Conservation (phyloP, 2,113 vertebrate species). For the Alosa alosa region DNA sequence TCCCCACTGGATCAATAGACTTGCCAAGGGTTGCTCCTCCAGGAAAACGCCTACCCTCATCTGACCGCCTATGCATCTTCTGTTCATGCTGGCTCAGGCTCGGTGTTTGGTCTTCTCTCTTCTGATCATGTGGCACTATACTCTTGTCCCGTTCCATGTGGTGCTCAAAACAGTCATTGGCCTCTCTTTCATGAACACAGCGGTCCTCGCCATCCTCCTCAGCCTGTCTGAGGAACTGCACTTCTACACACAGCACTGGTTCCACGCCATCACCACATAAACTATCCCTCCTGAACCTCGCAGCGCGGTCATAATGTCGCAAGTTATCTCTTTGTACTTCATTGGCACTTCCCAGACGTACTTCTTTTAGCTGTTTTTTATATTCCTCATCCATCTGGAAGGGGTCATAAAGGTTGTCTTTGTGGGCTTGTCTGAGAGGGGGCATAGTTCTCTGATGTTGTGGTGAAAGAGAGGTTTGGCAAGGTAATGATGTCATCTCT, state of each 20-base stretch:
- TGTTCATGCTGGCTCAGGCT: too few relatives aligned
- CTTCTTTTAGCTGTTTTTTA: too few relatives aligned
- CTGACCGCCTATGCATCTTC: neutral
- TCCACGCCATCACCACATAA: slow-evolving; percentile 80
- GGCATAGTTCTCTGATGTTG: slow-evolving; percentile 49
- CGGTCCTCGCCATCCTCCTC: slow-evolving; percentile 75
- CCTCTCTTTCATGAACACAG: slow-evolving; percentile 67
- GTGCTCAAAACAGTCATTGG: neutral
- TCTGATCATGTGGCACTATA: too few relatives aligned
- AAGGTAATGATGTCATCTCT: slow-evolving; percentile 53
- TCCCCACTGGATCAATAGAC: slow-evolving; percentile 69
- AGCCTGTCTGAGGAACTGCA: slow-evolving; percentile 66
- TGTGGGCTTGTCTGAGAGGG: slow-evolving; percentile 44
- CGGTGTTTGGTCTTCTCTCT: neutral
- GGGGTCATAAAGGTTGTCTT: slow-evolving; percentile 37
- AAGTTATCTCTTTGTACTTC: slow-evolving; percentile 69
- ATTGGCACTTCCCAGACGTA: too few relatives aligned
- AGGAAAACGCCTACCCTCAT: slow-evolving; percentile 70
- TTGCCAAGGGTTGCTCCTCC: slow-evolving; percentile 90
- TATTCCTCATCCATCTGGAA: slow-evolving; percentile 23
- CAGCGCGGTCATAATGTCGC: slow-evolving; percentile 83
- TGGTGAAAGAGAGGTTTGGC: neutral
- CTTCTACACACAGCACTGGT: slow-evolving; percentile 65
- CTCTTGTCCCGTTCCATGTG: too few relatives aligned
- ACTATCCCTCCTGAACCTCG: slow-evolving; percentile 82